Evolutionary conservation across 2,888 invertebrate species (phyloP).

Genomic region (Chrysolina oricalcia): DNA sequence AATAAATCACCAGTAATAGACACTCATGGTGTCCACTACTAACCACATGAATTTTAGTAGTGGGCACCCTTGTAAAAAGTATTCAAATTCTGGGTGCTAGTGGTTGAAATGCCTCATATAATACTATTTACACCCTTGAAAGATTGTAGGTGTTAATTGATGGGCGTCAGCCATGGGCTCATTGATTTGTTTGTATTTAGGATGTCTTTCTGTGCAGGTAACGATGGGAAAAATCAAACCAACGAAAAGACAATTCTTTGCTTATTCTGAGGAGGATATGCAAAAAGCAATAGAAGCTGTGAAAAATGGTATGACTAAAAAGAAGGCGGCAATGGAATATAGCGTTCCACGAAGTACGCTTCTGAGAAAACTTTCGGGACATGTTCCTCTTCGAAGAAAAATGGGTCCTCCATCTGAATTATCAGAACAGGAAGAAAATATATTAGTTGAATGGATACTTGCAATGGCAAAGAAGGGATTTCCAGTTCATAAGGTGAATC

Average conservation of each 20-base stretch:
- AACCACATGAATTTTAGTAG: constrained; percentile 5
- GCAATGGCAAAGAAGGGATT: constrained; percentile 1
- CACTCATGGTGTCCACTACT: constrained; percentile 1
- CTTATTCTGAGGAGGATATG: constrained; percentile 12
- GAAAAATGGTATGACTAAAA: constrained; percentile 2
- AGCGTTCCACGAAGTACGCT: constrained; percentile 14
- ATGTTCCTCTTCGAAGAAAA: neutral
- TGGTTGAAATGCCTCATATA: neutral
- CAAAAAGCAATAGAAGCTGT: constrained; percentile 24
- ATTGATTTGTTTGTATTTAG: neutral
- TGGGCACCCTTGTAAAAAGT: neutral
- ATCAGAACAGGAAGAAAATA: neutral
- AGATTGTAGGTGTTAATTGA: neutral
- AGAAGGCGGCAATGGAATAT: neutral
- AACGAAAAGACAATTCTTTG: neutral
- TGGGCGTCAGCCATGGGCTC: neutral
- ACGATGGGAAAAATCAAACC: neutral
- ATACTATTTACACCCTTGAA: neutral
- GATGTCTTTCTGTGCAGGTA: neutral
- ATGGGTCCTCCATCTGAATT: constrained; percentile 11
- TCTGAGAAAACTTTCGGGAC: neutral
- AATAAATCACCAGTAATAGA: constrained; percentile 8
- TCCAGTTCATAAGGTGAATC: neutral
- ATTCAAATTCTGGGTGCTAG: neutral
- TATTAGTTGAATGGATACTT: constrained; percentile 4